A percentile compares a stretch with the other conserved stretches of the same genome.
Conservation (phyloP, 2,113 vertebrate genomes). For the Sylvietta virens region DNA sequence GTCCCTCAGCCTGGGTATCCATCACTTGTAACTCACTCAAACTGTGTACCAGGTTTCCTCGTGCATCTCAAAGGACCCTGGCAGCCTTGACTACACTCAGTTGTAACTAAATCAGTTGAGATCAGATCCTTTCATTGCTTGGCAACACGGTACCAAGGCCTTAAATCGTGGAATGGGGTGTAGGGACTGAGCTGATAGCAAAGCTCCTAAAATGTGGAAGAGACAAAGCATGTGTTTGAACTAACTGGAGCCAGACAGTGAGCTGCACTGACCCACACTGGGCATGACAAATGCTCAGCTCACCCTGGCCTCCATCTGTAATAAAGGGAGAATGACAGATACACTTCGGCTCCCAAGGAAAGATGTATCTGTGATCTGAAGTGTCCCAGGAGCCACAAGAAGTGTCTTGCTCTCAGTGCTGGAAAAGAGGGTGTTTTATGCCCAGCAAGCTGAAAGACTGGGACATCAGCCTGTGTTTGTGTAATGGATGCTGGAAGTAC, state of each 20-base stretch:
- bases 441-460: not conserved
- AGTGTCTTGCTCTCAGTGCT: not conserved
- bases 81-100: not conserved
- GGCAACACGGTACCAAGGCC: not conserved
- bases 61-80: not conserved
- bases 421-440: not conserved
- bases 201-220: not conserved
- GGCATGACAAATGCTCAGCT: not conserved
- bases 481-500: not conserved
- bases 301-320: not conserved
- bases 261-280: not conserved
- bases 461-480: not conserved
- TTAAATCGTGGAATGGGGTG: not conserved
- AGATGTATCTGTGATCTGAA: not conserved
- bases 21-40: not conserved
- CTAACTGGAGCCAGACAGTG: not conserved
- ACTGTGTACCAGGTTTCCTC: not conserved
- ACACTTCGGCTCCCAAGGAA: not conserved
- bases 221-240: not conserved
- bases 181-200: not conserved
- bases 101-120: not conserved
- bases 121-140: not conserved
- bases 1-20: not conserved
- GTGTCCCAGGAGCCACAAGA: not conserved
- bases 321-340: not conserved